These are phyloP conservation scores for Pteropus alecto DNA, from an alignment of 2,113 vertebrate species.

Conservation along the genomic window DNA sequence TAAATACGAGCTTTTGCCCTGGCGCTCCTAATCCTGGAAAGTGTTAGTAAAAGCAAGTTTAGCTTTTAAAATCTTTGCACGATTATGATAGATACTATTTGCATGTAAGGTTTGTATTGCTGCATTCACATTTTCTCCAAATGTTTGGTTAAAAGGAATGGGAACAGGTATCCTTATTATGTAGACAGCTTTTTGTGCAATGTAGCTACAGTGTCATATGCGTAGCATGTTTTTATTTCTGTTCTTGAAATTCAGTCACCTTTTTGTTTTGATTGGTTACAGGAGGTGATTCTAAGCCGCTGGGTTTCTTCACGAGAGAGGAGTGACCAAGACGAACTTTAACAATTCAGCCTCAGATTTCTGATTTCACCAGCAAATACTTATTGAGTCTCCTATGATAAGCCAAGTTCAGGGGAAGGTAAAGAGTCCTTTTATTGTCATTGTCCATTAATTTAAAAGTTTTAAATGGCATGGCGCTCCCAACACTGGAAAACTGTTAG, in stretches of 20 bases:
- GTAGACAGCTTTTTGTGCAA: background rate
- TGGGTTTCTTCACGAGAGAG: conserved; percentile 96
- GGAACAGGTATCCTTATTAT: background rate
- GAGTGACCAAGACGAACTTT: conserved; percentile 90
- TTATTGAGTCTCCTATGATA: background rate
- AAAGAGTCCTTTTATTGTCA: background rate
- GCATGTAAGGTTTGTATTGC: background rate
- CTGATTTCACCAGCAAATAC: background rate
- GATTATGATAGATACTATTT: accelerated
- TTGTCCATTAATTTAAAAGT: background rate
- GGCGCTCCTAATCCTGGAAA: accelerated
- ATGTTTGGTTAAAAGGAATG: background rate
- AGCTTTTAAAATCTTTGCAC: background rate
- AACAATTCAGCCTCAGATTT: background rate
- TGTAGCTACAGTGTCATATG: background rate
- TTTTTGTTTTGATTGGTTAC: conserved; percentile 49
- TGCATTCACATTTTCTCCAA: background rate
- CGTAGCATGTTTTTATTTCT: background rate
- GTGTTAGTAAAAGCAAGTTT: background rate
- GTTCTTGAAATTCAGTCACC: background rate
- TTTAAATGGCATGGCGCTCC: background rate
- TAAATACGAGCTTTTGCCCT: accelerated
- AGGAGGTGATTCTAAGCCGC: conserved; percentile 93
- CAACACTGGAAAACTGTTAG: background rate
- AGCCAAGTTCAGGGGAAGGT: background rate